A percentile compares a stretch with the other conserved stretches of the same genome.
Evolutionary conservation across 2,113 vertebrate genomes (phyloP).

Genomic region (Neolamprologus modestus): DNA sequence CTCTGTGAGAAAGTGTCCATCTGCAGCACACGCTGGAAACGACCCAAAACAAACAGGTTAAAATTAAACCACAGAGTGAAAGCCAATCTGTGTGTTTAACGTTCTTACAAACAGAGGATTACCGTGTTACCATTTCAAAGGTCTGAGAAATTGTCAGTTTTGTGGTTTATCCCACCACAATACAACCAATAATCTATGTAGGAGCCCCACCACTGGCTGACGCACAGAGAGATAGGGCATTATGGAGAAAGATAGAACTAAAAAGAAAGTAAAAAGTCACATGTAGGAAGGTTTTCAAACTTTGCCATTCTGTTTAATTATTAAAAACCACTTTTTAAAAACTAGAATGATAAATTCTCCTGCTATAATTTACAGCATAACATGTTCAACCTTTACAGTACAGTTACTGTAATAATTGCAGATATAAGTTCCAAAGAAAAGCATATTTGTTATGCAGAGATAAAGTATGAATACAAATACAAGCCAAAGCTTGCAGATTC

Average conservation of each 20-base stretch:
- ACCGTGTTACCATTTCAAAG: constrained; percentile 53
- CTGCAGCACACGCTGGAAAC: constrained; percentile 56
- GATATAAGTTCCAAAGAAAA: background rate
- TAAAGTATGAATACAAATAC: background rate
- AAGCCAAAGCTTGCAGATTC: background rate
- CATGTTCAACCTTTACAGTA: background rate
- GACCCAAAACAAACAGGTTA: constrained; percentile 73
- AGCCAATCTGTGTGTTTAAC: constrained; percentile 56
- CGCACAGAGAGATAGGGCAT: background rate
- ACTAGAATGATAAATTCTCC: background rate
- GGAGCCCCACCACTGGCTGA: background rate
- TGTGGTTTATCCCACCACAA: constrained; percentile 39
- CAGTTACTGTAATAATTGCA: background rate
- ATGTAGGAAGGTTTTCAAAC: background rate
- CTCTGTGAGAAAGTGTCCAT: constrained; percentile 72
- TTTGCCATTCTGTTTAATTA: background rate
- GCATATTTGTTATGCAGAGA: background rate
- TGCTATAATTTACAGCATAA: background rate
- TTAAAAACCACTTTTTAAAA: background rate
- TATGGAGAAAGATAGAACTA: background rate
- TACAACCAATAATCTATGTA: constrained; percentile 16
- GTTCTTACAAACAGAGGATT: constrained; percentile 61
- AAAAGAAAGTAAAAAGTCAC: background rate
- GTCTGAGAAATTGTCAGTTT: constrained; percentile 46
- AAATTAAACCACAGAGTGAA: constrained; percentile 69